phyloP scores from a whole-genome alignment of 2,797 vertebrate species.

The Poecilia picta region DNA sequence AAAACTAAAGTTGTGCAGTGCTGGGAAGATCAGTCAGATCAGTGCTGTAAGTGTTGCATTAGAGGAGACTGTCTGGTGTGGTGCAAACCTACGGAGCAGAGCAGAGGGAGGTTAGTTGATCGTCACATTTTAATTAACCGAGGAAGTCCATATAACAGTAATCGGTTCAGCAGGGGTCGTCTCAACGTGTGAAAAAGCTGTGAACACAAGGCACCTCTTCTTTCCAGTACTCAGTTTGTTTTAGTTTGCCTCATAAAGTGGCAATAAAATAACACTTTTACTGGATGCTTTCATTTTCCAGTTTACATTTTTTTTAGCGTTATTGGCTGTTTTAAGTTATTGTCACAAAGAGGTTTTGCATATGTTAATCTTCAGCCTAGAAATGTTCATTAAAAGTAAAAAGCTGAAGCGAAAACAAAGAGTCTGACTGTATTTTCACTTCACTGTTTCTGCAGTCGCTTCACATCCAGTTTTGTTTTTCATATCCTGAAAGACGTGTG shows the following conservation, averaged over 20 bases:
- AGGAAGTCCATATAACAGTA: not conserved
- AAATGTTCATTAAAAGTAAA: slow-evolving; percentile 2
- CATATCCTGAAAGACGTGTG: not conserved
- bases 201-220: not conserved
- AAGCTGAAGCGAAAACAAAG: not conserved
- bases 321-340: not conserved
- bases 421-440: slow-evolving; percentile 11
- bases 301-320: not conserved
- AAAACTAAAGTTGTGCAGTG: not conserved
- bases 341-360: not conserved
- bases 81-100: not conserved
- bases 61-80: not conserved
- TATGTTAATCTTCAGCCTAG: not conserved
- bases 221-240: not conserved
- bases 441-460: slow-evolving; percentile 3
- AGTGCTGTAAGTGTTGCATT: not conserved
- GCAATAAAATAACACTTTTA: not conserved
- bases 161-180: not conserved
- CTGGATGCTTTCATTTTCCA: not conserved
- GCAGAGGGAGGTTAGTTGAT: not conserved
- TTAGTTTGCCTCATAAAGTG: not conserved
- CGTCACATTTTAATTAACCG: not conserved
- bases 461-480: slow-evolving; percentile 6
- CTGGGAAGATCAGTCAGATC: not conserved
- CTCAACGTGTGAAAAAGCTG: not conserved